Percentiles rank a stretch among this genome's conserved stretches.
Evolutionary conservation across 2,888 invertebrate genomes (phyloP).

Genomic region (Diaphora mendica): DNA sequence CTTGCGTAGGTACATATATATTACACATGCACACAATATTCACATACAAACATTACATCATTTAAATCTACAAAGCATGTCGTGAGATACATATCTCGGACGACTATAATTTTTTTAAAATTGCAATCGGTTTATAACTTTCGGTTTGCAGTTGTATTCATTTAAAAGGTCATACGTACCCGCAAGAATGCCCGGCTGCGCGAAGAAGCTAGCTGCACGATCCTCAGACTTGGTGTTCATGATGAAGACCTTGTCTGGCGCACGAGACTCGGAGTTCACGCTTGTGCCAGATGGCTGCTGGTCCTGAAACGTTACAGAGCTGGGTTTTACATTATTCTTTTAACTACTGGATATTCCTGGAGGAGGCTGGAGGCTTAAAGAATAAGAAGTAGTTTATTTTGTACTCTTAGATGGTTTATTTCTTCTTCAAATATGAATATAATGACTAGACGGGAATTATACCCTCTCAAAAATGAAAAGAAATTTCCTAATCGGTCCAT

Average conservation of each 20-base stretch:
- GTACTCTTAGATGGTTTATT: no score
- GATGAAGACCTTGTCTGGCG: conserved; percentile 89
- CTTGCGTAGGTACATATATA: background rate
- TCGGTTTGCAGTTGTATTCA: no score
- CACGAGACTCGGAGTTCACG: conserved; percentile 75
- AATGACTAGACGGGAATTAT: no score
- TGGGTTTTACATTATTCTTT: conserved; percentile 29
- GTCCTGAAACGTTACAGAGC: conserved; percentile 68
- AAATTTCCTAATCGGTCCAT: no score
- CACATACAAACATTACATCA: background rate
- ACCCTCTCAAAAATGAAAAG: no score
- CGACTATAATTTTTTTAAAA: background rate
- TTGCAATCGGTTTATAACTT: background rate
- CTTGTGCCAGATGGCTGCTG: conserved; percentile 75
- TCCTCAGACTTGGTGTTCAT: conserved; percentile 95
- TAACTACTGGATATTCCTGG: background rate
- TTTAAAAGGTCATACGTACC: conserved; percentile 83
- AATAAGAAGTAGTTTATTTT: background rate
- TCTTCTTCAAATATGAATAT: no score
- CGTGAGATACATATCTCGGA: background rate
- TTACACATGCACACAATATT: background rate
- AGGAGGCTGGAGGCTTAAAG: background rate
- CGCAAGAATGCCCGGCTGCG: conserved; percentile 97
- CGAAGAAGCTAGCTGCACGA: conserved; percentile 96
- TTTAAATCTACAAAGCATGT: background rate